Base-by-base conservation (phyloP, 2,113 vertebrate species). In the Sinocyclocheilus maitianheensis region DNA sequence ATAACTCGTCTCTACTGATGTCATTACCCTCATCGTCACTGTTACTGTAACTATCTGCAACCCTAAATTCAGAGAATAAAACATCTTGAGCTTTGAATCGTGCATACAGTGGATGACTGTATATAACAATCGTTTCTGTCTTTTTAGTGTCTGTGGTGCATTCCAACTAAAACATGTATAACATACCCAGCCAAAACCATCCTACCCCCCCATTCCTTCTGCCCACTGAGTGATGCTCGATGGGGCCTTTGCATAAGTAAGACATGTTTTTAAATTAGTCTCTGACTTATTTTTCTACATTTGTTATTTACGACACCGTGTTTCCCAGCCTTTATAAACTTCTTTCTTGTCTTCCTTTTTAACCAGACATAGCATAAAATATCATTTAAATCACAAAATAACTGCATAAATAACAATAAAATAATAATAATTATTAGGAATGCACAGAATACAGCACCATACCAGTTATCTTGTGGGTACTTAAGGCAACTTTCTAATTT, bases 191-290 rank as follows among this genome's bases (percentile, higher is more conserved):
- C 95, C 18, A 89, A 20, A 6, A 96, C 93, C 24, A 92, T 99
- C 90, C 94, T 99, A 0, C 98, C 97, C 0, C 96, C 96, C 0
- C 86, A 92, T 0, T 80, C 93, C 0, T 88, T 99, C 22, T 99
- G 98, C 1, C 90, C 95, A 18, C 92, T 99, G 58, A 94, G 91
- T 69, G 95, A 96, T 0, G 97, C 98, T 0, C 96, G 97, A 84
- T 99, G 98, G 98, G 98, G 98, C 0, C 95, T 97, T 14, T 99
- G 97, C 94, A 96, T 96, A 95, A 97, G 97, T 99, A 91, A 97
- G 96, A 78, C 12, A 11, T 43, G 3, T 18, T 24, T 12, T 26
- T 37, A 18, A 77, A 8, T 24, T 62, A 7, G 55, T 43, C 77
- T 69, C 30, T 77, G 18, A 43, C 53, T 72, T 9, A n/a, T 65